A percentile compares a stretch with the other conserved stretches of the same genome.
These are phyloP conservation scores for Phyllotreta cruciferae DNA, from an alignment of 2,888 invertebrate genomes.

Conservation along the genomic window DNA sequence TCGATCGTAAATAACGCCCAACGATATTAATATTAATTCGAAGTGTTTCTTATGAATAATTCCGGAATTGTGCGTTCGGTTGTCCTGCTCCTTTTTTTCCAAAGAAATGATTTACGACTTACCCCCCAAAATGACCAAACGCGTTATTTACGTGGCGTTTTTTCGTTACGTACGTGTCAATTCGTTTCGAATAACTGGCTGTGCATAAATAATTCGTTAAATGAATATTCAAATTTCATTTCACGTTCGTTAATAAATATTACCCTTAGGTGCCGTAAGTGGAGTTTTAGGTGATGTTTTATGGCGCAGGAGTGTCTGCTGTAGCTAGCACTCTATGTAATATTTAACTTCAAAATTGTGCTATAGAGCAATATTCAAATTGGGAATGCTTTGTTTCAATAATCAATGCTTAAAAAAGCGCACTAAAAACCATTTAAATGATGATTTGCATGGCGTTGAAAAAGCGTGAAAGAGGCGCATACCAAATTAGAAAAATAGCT, in stretches of 20 bases:
- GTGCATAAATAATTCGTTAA: conserved; percentile 32
- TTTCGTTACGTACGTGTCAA: conserved; percentile 31
- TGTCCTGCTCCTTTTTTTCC: conserved; percentile 24
- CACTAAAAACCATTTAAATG: conserved; percentile 18
- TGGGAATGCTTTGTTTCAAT: neutral
- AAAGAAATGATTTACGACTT: conserved; percentile 21
- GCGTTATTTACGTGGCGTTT: neutral
- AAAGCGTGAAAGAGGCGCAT: conserved; percentile 23
- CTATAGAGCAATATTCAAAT: neutral
- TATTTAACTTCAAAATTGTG: neutral
- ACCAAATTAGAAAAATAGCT: conserved; percentile 34
- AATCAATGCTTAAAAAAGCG: neutral
- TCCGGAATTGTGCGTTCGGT: conserved; percentile 16
- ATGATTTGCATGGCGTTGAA: conserved; percentile 16
- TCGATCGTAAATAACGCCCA: conserved; percentile 19
- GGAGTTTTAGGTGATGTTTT: neutral
- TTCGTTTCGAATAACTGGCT: conserved; percentile 31
- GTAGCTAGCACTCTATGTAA: neutral
- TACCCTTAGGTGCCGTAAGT: conserved; percentile 8
- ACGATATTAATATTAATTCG: conserved; percentile 24
- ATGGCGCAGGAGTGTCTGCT: conserved; percentile 11
- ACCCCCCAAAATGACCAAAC: conserved; percentile 17
- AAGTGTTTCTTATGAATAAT: conserved; percentile 25
- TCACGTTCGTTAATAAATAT: conserved; percentile 30
- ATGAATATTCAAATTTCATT: conserved; percentile 33